Conservation (phyloP, 2,888 invertebrate genomes). For the Drosophila aldrichi region DNA sequence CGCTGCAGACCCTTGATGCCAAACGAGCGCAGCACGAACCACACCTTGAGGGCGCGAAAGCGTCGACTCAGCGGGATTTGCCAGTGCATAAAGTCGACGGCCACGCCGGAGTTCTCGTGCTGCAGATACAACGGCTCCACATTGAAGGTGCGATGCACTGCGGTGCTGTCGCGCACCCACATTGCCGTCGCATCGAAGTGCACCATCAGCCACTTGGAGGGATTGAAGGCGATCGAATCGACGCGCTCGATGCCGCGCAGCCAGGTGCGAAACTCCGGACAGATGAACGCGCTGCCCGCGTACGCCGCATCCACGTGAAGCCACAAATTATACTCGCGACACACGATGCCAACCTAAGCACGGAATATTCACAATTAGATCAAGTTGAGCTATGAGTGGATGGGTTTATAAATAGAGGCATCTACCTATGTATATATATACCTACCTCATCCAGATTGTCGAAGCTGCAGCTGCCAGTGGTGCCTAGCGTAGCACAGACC, state of each 20-base stretch:
- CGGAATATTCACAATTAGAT: not conserved
- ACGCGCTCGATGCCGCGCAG: conserved; percentile 95
- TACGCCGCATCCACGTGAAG: conserved; percentile 99
- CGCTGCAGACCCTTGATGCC: conserved; percentile 96
- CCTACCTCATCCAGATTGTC: conserved; percentile 91
- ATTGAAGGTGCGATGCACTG: conserved; percentile 98
- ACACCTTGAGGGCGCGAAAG: conserved; percentile 96
- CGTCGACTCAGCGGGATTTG: conserved; percentile 97
- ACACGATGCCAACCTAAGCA: conserved; percentile 87
- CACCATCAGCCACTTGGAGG: conserved; percentile 99
- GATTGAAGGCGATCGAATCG: conserved; percentile 98
- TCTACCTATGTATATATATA: not conserved
- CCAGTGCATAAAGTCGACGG: conserved; percentile 99
- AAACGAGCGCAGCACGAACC: conserved; percentile 98
- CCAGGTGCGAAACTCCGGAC: conserved; percentile 97
- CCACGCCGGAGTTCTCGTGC: conserved; percentile 98
- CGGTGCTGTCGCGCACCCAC: conserved; percentile 98
- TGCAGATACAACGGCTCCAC: conserved; percentile 98
- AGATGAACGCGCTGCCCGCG: conserved; percentile 97
- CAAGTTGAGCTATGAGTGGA: not conserved
- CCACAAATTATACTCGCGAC: conserved; percentile 94
- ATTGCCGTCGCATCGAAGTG: conserved; percentile 99
- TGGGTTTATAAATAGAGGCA: no score
- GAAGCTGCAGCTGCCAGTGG: conserved; percentile 98
- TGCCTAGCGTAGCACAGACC: conserved; percentile 98